Evolutionary conservation across 2,113 vertebrate species (phyloP).

Genomic region (Tyrannus savana): DNA sequence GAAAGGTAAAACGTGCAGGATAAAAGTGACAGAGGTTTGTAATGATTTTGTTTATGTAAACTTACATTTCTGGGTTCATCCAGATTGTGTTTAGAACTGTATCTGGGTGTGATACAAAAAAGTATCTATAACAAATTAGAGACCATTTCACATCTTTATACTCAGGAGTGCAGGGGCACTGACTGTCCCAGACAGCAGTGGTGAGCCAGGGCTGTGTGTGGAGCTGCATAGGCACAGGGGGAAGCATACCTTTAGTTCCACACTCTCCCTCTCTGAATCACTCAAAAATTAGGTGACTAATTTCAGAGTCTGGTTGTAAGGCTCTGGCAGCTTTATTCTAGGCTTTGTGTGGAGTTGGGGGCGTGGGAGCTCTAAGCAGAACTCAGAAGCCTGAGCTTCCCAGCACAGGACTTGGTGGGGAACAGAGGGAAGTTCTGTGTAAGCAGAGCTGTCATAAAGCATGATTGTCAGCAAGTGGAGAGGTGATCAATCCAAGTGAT

Average conservation of each 20-base stretch:
- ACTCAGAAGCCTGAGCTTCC: not conserved
- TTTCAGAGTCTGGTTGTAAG: not conserved
- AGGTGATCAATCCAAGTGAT: not conserved
- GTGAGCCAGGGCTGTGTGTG: not conserved
- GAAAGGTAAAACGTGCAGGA: not conserved
- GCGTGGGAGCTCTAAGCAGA: not conserved
- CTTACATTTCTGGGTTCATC: not conserved
- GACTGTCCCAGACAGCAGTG: not conserved
- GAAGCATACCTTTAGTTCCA: not conserved
- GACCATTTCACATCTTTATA: not conserved
- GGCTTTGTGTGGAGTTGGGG: not conserved
- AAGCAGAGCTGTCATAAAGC: not conserved
- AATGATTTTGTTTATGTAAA: not conserved
- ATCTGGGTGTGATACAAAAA: not conserved
- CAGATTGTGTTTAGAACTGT: not conserved
- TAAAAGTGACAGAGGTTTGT: not conserved
- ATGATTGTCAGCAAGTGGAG: rapidly evolving
- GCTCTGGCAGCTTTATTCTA: not conserved
- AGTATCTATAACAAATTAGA: not conserved
- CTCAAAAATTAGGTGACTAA: not conserved
- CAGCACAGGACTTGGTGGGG: not conserved
- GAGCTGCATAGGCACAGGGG: not conserved
- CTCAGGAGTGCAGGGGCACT: not conserved
- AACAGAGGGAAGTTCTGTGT: not conserved
- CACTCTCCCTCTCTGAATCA: not conserved